phyloP scores from a whole-genome alignment of 2,797 vertebrate species.

The Xenentodon cancila region DNA sequence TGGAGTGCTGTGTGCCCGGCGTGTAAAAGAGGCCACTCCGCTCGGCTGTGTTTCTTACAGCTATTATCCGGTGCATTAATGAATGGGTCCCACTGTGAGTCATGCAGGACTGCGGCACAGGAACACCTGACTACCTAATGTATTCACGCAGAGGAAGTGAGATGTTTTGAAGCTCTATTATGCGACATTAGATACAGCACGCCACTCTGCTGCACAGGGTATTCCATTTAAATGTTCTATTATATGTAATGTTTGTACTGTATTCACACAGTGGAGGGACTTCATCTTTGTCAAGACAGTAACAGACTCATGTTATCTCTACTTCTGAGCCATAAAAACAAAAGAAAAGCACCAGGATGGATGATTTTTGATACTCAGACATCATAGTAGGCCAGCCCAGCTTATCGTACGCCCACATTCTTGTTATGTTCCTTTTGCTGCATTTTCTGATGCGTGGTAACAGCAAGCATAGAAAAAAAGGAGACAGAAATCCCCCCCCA shows the following conservation, averaged over 20 bases:
- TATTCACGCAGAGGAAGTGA: constrained; percentile 27
- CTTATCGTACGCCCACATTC: neutral
- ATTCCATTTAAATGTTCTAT: constrained; percentile 25
- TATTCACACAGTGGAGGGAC: neutral
- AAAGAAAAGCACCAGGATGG: constrained; percentile 1
- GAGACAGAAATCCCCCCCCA: neutral
- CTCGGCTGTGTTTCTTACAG: constrained; percentile 49
- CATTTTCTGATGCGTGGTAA: constrained; percentile 16
- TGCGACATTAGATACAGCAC: constrained; percentile 4
- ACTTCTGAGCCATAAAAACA: constrained; percentile 12
- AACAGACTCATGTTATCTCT: neutral
- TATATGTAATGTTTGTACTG: constrained; percentile 10
- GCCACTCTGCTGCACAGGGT: neutral
- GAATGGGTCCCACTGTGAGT: constrained; percentile 56
- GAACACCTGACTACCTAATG: constrained; percentile 43
- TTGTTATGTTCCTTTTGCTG: constrained; percentile 4
- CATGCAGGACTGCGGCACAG: constrained; percentile 36
- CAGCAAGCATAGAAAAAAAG: neutral
- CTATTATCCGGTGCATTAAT: constrained; percentile 61
- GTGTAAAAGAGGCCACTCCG: constrained; percentile 53
- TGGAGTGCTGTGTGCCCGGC: constrained; percentile 59
- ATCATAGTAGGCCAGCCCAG: constrained; percentile 1
- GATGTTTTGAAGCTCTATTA: constrained; percentile 23
- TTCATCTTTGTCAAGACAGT: no score
- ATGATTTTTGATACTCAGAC: constrained; percentile 2